phyloP scores from a whole-genome alignment of 2,888 invertebrate genomes.

The Prosapia bicincta region DNA sequence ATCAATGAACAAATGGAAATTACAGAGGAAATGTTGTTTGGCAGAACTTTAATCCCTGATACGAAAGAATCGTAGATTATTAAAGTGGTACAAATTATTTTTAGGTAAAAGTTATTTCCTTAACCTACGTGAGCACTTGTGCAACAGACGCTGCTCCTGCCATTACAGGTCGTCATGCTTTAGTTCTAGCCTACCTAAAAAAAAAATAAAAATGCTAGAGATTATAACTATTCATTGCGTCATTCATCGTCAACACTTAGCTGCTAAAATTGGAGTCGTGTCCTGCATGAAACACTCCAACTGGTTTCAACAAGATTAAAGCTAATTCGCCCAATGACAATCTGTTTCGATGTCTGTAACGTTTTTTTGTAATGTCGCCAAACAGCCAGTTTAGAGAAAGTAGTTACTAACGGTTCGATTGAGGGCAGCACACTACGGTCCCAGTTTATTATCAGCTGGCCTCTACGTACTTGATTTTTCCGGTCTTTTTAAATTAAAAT shows the following conservation, averaged over 20 bases:
- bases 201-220: not conserved
- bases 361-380: too few relatives aligned
- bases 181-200: not conserved
- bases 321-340: too few relatives aligned
- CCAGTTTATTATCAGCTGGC: too few relatives aligned
- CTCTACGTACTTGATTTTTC: too few relatives aligned
- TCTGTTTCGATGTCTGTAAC: not conserved
- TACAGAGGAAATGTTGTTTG: slow-evolving; percentile 30
- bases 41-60: slow-evolving; percentile 28
- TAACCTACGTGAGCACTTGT: slow-evolving; percentile 10
- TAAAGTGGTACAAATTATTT: slow-evolving; percentile 11
- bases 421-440: too few relatives aligned
- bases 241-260: not conserved
- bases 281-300: not conserved
- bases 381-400: too few relatives aligned
- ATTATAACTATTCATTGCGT: not conserved
- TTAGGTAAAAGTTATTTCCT: not conserved
- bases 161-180: slow-evolving; percentile 12
- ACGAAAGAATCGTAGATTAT: too few relatives aligned
- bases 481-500: too few relatives aligned
- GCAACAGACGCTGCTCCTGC: slow-evolving; percentile 29
- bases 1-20: slow-evolving; percentile 29
- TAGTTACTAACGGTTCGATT: too few relatives aligned
- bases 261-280: not conserved
- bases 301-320: too few relatives aligned